Conservation (phyloP, 2,797 vertebrate genomes). For the Pangasius djambal region DNA sequence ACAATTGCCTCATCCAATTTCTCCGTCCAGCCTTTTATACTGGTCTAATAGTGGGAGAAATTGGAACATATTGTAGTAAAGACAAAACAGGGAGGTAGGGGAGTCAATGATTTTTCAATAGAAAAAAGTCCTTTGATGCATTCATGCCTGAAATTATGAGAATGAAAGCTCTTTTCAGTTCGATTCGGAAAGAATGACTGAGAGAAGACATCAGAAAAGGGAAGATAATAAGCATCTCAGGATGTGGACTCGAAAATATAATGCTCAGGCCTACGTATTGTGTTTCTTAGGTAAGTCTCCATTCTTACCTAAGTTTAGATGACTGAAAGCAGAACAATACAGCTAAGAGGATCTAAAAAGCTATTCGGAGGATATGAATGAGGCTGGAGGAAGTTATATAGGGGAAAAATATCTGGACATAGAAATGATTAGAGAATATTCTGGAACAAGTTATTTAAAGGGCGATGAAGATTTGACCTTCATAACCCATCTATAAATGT, state of each 20-base stretch:
- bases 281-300: not conserved
- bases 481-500: not conserved
- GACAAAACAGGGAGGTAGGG: not conserved
- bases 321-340: not conserved
- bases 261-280: constrained; percentile 1
- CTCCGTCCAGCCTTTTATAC: constrained; percentile 9
- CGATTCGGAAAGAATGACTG: constrained; percentile 1
- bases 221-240: constrained; percentile 20
- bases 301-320: not conserved
- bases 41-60: constrained; percentile 18
- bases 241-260: constrained; percentile 15
- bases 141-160: constrained; percentile 6
- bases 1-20: constrained; percentile 10
- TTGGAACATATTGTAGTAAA: not conserved
- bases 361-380: not conserved
- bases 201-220: not conserved
- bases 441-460: not conserved
- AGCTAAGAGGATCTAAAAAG: not conserved
- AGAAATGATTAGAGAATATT: not conserved
- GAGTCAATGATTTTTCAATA: constrained; percentile 15
- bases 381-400: not conserved
- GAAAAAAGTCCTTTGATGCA: constrained; percentile 30
- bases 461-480: not conserved
- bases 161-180: not conserved
- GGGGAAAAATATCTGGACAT: too few relatives aligned